Percentiles rank a stretch among this genome's conserved stretches.
phyloP scores from a whole-genome alignment of 1,140 invertebrate species.

The Drosophila takahashii region DNA sequence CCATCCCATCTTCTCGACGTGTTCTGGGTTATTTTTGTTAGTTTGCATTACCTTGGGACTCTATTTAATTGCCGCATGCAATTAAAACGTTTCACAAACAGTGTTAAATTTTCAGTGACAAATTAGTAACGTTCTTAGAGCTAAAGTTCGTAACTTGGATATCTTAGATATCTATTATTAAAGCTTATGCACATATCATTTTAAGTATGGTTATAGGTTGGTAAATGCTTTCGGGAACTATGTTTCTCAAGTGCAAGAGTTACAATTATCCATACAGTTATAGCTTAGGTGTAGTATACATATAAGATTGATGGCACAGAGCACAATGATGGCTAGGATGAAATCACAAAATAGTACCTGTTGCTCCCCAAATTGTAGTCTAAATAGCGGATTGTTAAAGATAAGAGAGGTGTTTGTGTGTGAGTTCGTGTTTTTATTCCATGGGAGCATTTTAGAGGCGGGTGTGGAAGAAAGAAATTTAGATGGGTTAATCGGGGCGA shows the following conservation, averaged over 20 bases:
- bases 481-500: conserved; percentile 45
- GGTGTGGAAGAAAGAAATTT: conserved; percentile 34
- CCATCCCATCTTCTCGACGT: conserved; percentile 18
- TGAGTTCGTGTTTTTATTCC: conserved; percentile 24
- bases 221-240: conserved; percentile 26
- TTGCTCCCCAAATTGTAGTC: conserved; percentile 88
- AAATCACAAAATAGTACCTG: conserved; percentile 90
- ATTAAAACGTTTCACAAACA: conserved; percentile 81
- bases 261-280: conserved; percentile 77
- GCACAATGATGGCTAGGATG: conserved; percentile 88
- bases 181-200: conserved; percentile 23
- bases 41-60: conserved; percentile 75
- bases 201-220: conserved; percentile 1
- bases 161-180: conserved; percentile 32
- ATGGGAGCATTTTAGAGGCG: conserved; percentile 32
- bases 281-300: conserved; percentile 87
- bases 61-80: conserved; percentile 84
- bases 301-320: conserved; percentile 88
- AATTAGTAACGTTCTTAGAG: conserved; percentile 47
- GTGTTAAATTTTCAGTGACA: conserved; percentile 79
- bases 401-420: conserved; percentile 56
- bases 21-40: conserved; percentile 34
- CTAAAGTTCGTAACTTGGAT: conserved; percentile 24
- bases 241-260: conserved; percentile 61
- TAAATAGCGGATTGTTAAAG: conserved; percentile 69